These are phyloP conservation scores for Cyaniris semiargus DNA, from an alignment of 2,888 invertebrate genomes.

Conservation along the genomic window DNA sequence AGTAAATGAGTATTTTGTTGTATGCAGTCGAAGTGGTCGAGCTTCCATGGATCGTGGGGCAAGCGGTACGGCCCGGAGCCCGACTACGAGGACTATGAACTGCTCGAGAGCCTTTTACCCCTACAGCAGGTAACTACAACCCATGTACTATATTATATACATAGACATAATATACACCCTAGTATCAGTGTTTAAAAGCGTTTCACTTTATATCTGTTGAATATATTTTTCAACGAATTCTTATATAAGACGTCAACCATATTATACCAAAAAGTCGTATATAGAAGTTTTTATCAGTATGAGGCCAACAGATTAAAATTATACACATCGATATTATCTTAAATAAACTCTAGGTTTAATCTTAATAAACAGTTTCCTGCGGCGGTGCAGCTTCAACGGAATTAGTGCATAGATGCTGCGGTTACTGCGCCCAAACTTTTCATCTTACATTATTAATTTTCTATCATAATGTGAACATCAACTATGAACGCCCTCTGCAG, in stretches of 20 bases:
- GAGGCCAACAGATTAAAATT: no score
- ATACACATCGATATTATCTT: no score
- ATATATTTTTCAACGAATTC: no score
- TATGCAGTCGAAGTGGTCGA: constrained; percentile 82
- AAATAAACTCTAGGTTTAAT: no score
- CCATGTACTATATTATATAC: no score
- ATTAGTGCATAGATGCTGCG: not conserved
- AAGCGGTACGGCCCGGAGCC: constrained; percentile 75
- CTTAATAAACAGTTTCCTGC: no score
- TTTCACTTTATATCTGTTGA: no score
- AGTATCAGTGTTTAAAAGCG: no score
- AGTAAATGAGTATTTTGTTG: not conserved
- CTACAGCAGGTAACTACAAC: constrained; percentile 55
- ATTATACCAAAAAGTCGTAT: no score
- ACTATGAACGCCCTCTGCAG: not conserved
- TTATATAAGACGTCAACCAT: no score
- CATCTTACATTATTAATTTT: constrained; percentile 5
- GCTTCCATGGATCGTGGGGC: constrained; percentile 86
- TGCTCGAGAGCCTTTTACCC: constrained; percentile 58
- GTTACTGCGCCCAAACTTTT: not conserved
- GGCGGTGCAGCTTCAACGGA: not conserved
- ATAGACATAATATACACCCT: no score
- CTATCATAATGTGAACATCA: not conserved
- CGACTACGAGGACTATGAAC: constrained; percentile 69
- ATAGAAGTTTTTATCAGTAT: no score